Evolutionary conservation across 2,113 vertebrate genomes (phyloP).

Genomic region (Rhinopomastus cyanomelas): DNA sequence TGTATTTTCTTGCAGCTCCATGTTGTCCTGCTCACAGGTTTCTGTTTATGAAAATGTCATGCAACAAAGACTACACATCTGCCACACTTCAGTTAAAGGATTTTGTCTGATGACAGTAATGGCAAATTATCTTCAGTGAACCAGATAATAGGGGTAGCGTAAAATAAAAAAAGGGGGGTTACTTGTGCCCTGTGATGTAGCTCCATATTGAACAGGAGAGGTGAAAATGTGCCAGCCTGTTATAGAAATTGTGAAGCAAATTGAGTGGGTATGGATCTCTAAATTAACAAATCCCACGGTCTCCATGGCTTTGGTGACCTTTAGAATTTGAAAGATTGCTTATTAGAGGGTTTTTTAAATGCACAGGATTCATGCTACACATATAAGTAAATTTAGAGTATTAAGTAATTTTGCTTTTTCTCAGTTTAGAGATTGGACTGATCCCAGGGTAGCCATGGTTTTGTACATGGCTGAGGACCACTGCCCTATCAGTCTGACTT

Average conservation of each 20-base stretch:
- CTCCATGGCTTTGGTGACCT: no score
- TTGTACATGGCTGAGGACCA: no score
- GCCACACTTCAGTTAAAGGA: not conserved
- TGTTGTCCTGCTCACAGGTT: not conserved
- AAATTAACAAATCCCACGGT: no score
- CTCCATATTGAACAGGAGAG: not conserved
- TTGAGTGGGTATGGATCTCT: no score
- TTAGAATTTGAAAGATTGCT: no score
- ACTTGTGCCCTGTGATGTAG: not conserved
- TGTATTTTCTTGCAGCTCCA: not conserved
- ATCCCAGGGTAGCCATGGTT: no score
- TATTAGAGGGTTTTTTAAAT: no score
- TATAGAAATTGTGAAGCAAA: not conserved
- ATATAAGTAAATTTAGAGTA: no score
- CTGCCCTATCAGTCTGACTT: no score
- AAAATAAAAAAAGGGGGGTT: not conserved
- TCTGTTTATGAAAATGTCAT: not conserved
- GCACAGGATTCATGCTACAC: no score
- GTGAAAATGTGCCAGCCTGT: accelerated
- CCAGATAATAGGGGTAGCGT: not conserved
- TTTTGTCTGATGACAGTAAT: not conserved
- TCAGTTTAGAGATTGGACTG: no score
- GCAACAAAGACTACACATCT: not conserved
- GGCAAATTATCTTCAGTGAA: not conserved
- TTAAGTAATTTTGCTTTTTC: no score